phyloP scores from a whole-genome alignment of 1,140 invertebrate genomes.

The Philopotamus ludificatus region DNA sequence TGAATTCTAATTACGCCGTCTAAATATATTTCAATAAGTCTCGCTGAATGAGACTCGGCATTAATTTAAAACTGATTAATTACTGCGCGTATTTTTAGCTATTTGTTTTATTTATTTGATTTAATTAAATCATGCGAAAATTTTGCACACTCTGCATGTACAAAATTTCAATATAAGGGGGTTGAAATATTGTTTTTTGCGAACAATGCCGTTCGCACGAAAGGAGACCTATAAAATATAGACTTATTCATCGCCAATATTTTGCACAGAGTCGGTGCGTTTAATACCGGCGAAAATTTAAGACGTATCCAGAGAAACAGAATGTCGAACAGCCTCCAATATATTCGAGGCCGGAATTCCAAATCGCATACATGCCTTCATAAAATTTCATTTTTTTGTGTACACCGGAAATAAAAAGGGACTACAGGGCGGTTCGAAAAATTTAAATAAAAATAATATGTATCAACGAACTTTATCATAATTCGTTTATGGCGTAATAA shows the following conservation, averaged over 20 bases:
- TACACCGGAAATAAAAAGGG: background rate
- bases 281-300: background rate
- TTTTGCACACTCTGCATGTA: background rate
- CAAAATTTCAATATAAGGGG: background rate
- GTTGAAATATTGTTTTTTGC: conserved; percentile 8
- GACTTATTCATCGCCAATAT: conserved; percentile 5
- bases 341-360: too few relatives aligned
- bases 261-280: background rate
- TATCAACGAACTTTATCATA: too few relatives aligned
- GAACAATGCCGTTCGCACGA: background rate
- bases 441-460: too few relatives aligned
- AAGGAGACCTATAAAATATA: conserved; percentile 1
- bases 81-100: too few relatives aligned
- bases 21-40: too few relatives aligned
- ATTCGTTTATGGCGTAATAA: too few relatives aligned
- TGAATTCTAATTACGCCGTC: too few relatives aligned
- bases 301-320: background rate
- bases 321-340: background rate
- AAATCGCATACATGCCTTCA: background rate
- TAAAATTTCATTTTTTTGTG: conserved; percentile 3
- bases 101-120: too few relatives aligned
- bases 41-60: too few relatives aligned
- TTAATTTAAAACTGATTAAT: too few relatives aligned
- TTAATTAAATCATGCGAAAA: conserved; percentile 2
- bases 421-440: too few relatives aligned